A percentile compares a stretch with the other conserved stretches of the same genome.
Evolutionary conservation across 2,113 vertebrate genomes (phyloP).

Genomic region (Hydrochoerus hydrochaeris): DNA sequence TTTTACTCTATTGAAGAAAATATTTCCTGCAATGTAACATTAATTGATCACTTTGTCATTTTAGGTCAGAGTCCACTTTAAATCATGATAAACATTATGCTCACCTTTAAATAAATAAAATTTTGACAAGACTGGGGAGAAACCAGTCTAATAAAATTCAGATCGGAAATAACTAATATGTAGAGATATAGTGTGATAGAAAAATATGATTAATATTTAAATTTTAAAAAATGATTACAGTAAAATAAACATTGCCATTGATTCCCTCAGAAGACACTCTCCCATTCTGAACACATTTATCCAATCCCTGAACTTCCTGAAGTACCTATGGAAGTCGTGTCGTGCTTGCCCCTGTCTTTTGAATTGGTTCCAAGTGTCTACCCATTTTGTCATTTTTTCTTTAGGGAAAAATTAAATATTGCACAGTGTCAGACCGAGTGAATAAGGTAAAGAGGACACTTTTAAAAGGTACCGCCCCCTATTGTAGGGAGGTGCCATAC

Average conservation of each 20-base stretch:
- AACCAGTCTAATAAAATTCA: background rate
- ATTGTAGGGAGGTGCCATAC: background rate
- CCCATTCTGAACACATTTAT: background rate
- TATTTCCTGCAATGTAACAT: background rate
- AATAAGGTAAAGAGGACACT: background rate
- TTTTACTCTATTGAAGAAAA: constrained; percentile 8
- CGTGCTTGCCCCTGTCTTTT: background rate
- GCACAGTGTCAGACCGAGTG: background rate
- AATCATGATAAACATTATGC: constrained; percentile 14
- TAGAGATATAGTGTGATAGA: background rate
- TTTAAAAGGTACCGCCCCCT: background rate
- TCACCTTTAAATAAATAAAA: constrained; percentile 12
- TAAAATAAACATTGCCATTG: background rate
- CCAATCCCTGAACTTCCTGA: background rate
- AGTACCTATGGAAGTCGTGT: background rate
- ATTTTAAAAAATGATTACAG: background rate
- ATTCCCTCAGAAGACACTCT: background rate
- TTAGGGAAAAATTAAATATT: background rate
- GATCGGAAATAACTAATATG: background rate
- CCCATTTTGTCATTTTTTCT: background rate
- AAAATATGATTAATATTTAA: background rate
- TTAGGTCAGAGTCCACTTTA: background rate
- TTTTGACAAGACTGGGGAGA: background rate
- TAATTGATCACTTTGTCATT: constrained; percentile 30
- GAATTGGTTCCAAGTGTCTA: too few species aligned